A percentile compares a stretch with the other conserved stretches of the same genome.
These are phyloP conservation scores for Ianthella basta DNA, from an alignment of 37 sponge, comb jelly and placozoan genomes.

Conservation along the genomic window DNA sequence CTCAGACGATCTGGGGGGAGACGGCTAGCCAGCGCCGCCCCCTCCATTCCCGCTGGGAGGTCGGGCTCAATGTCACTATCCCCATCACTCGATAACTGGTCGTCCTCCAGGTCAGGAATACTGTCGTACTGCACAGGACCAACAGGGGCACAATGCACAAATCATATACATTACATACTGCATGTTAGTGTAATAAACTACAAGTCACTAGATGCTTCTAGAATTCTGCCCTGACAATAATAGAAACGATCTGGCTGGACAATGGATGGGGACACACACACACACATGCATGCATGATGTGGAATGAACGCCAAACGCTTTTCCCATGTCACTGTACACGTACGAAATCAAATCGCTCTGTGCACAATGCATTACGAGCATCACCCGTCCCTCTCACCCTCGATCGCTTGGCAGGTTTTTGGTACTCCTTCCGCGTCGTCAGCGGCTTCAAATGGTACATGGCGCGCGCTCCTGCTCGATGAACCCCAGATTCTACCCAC, in stretches of 20 bases:
- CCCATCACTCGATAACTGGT: conserved; percentile 78
- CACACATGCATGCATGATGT: neutral
- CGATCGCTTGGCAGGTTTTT: conserved; percentile 38
- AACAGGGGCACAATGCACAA: neutral
- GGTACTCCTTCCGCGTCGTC: conserved; percentile 35
- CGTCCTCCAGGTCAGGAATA: conserved; percentile 72
- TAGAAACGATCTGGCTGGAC: no score
- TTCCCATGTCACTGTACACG: no score
- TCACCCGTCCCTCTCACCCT: conserved; percentile 31
- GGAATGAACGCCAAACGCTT: no score
- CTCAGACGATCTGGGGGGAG: conserved; percentile 87
- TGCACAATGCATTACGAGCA: no score
- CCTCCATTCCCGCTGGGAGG: conserved; percentile 78
- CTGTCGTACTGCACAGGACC: conserved; percentile 22
- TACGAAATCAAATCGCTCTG: no score
- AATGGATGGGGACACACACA: neutral
- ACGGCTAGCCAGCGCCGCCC: conserved; percentile 90
- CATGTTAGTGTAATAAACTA: no score
- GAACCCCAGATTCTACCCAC: no score
- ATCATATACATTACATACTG: no score
- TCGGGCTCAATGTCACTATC: conserved; percentile 85
- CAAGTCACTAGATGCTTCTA: no score
- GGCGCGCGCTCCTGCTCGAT: no score
- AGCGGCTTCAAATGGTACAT: conserved; percentile 26
- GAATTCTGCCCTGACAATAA: no score